Conservation (phyloP, 2,888 invertebrate species). For the Drosophila diplacantha region DNA sequence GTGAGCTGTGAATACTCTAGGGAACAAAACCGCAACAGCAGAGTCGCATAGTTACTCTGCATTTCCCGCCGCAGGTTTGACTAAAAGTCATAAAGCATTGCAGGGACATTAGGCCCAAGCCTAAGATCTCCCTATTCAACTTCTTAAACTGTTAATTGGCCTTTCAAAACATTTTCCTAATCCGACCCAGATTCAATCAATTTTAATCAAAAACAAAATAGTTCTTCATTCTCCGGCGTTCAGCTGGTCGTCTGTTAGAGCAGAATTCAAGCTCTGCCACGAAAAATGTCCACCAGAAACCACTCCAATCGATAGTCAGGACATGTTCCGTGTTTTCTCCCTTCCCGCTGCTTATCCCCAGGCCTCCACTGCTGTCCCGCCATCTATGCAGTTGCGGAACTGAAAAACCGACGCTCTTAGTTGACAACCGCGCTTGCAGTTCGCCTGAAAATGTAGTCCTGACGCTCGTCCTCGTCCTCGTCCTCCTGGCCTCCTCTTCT, state of each 20-base stretch:
- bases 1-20: neutral
- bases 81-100: neutral
- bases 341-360: conserved; percentile 25
- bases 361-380: neutral
- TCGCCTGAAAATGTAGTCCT: conserved; percentile 47
- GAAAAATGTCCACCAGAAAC: conserved; percentile 27
- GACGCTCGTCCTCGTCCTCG: conserved; percentile 10
- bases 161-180: neutral
- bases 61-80: neutral
- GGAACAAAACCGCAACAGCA: neutral
- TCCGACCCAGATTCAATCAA: too few relatives aligned
- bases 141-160: neutral
- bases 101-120: neutral
- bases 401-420: conserved; percentile 35
- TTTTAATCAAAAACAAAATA: neutral
- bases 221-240: neutral
- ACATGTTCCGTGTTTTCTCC: conserved; percentile 27
- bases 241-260: conserved; percentile 3
- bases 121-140: neutral
- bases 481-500: conserved; percentile 24
- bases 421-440: conserved; percentile 48
- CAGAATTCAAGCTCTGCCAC: conserved; percentile 8
- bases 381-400: conserved; percentile 28
- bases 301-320: conserved; percentile 58
- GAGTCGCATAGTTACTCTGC: neutral